phyloP scores from a whole-genome alignment of 2,888 invertebrate species.

The Spilosoma lubricipeda region DNA sequence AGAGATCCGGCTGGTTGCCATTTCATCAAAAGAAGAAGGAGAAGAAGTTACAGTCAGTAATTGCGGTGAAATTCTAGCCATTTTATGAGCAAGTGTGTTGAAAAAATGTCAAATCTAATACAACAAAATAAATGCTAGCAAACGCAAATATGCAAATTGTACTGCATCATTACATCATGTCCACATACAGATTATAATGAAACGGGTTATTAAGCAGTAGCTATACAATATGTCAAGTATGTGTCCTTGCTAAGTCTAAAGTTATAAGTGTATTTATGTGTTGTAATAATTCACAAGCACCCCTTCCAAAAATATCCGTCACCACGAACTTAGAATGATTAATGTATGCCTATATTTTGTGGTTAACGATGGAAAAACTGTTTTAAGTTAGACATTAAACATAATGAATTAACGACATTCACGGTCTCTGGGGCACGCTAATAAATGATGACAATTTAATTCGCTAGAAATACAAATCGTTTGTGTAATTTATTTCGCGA shows the following conservation, averaged over 20 bases:
- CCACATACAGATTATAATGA: background rate
- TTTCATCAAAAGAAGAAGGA: no score
- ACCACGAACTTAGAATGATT: slow-evolving; percentile 27
- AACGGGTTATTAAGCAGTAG: background rate
- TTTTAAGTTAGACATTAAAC: slow-evolving; percentile 24
- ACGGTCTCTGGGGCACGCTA: slow-evolving; percentile 54
- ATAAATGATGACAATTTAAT: slow-evolving; percentile 80
- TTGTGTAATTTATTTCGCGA: slow-evolving; percentile 73
- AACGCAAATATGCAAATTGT: background rate
- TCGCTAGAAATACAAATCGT: slow-evolving; percentile 71
- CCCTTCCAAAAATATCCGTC: slow-evolving; percentile 26
- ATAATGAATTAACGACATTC: slow-evolving; percentile 46
- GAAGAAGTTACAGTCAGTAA: no score
- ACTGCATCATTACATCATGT: background rate
- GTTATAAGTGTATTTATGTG: slow-evolving; percentile 7
- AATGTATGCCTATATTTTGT: slow-evolving; percentile 31
- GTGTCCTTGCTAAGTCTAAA: background rate
- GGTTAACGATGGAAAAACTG: slow-evolving; percentile 24
- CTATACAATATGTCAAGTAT: no score
- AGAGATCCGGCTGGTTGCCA: no score
- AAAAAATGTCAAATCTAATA: background rate
- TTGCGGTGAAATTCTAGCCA: no score
- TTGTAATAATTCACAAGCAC: slow-evolving; percentile 14
- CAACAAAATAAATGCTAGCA: background rate
- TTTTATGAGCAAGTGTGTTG: no score